Base-by-base conservation (phyloP, 2,797 vertebrate species). In the Aldrovandia affinis region DNA sequence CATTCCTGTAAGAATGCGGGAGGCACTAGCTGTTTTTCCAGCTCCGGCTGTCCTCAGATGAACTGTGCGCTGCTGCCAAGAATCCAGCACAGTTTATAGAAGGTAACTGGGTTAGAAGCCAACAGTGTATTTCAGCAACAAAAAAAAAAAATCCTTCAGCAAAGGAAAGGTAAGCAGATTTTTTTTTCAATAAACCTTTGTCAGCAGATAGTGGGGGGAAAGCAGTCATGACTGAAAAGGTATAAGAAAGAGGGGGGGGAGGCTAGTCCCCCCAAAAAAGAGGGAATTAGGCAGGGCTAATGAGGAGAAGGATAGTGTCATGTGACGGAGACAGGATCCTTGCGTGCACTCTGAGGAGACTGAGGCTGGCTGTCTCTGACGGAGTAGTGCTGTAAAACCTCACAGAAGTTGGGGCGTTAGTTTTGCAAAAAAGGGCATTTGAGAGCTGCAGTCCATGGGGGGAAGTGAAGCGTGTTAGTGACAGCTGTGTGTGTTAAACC, bases 1-100 rank as follows among this genome's bases (percentile, higher is more conserved):
- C 92, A 91, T 85, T 86, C 86, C 89, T 85, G 85, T 86, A 89
- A 89, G 87, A 91, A 92, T 90, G 91, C 93, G 92, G 89, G 91
- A 89, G 93, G 91, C 90, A 90, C 87, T 88, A 90, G 90, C 90
- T 94, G 92, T 93, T 93, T 94, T 93, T 93, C 89, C 93, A 92
- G 93, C 92, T 94, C 91, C 92, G 83, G 92, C 92, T 93, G 94
- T 95, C 95, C 93, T 93, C 85, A 85, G 78, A 73, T 94, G 94
- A 95, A 94, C 94, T 79, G 4, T 33, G 39, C 84, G 78, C 30
- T 54, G 81, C 77, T 93, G 94, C 93, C 95, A 95, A 93, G 89
- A 89, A 90, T 90, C 89, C 89, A 87, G 88, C 92, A 87, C 93
- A 86, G 89, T 93, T 91, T 94, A 92, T 90, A 92, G 90, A 93